Base-by-base conservation (phyloP, 1,140 invertebrate species). In the Maconellicoccus hirsutus region DNA sequence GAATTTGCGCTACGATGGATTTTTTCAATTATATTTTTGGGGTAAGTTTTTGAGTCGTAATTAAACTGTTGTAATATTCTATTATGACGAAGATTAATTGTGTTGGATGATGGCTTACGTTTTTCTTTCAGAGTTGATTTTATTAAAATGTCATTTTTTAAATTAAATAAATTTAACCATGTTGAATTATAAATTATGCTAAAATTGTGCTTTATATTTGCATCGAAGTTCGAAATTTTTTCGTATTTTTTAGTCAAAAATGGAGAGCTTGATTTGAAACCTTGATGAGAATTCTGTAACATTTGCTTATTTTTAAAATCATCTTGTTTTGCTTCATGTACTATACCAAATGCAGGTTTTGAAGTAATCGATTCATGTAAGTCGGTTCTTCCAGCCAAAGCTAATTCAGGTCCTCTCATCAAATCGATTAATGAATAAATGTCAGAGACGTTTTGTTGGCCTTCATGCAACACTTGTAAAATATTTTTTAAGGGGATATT, bases 331-430 rank as follows among this genome's bases (percentile, higher is more conserved):
- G 25, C 3, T 66, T 66, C 7, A 12, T 25, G 4, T 16, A 16
- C 4, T 25, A 8, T 38, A 23, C 16, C 22, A n/a, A 22, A 4
- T 26, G 10, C 3, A 25, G 25, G 16, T 1, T 23, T 4, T 8
- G 10, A 66, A 23, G 16, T 23, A 23, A 25, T 66, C 22, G 61
- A 61, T 82, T 82, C 77, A 86, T 86, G 38, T 2, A 88, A 77
- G 75, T 88, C 86, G 75, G 80, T 79, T 38, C 86, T 76, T 25
- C 86, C 82, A 25, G 86, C 84, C 73, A 87, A 86, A 4, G 81
- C 83, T 75, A 86, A 83, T 74, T 86, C 84, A 22, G 80, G 85
- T 73, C 81, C 84, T 75, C 86, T 78, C 85, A 87, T 87, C 16
- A 87, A 75, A 23, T 78, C 78, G 22, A 83, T 80, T 76, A 87